Percentiles rank a stretch among this genome's conserved stretches.
These are phyloP conservation scores for Montipora efflorescens DNA, from an alignment of 64 coral and sea anemone genomes.

Conservation along the genomic window DNA sequence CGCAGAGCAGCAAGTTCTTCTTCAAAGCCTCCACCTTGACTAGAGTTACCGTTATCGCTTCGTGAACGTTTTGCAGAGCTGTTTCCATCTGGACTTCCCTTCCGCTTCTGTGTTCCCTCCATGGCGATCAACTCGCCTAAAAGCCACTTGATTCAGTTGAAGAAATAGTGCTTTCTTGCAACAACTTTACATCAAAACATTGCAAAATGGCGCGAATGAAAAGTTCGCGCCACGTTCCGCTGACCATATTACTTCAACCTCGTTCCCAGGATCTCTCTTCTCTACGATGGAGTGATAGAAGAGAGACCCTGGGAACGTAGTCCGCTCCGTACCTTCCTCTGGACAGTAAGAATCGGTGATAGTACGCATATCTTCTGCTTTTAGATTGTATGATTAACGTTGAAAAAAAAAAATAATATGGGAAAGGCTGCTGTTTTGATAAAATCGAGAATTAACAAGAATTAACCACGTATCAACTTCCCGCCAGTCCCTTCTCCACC, in stretches of 20 bases:
- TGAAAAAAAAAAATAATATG: too few species aligned
- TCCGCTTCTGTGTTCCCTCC: slow-evolving; percentile 78
- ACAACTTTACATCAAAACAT: not conserved
- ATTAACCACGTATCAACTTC: too few species aligned
- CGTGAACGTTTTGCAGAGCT: slow-evolving; percentile 80
- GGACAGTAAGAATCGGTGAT: too few species aligned
- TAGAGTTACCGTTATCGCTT: slow-evolving; percentile 44
- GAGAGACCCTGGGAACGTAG: too few species aligned
- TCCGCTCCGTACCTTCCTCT: too few species aligned
- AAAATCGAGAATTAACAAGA: too few species aligned
- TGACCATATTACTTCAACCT: not conserved
- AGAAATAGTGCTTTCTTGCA: not conserved
- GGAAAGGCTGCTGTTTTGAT: too few species aligned
- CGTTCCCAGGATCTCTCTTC: too few species aligned
- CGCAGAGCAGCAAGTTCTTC: slow-evolving; percentile 68
- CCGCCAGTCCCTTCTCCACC: too few species aligned
- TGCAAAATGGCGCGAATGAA: slow-evolving; percentile 47
- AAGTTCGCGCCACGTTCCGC: not conserved
- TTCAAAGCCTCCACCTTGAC: slow-evolving; percentile 77
- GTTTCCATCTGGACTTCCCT: slow-evolving; percentile 44
- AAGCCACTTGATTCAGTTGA: not conserved
- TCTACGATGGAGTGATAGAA: too few species aligned
- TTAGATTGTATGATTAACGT: too few species aligned
- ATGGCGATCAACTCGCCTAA: slow-evolving; percentile 26
- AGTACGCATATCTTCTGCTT: too few species aligned